A percentile compares a stretch with the other conserved stretches of the same genome.
Conservation (phyloP, 92 coral and sea anemone genomes). For the Palythoa grandis region DNA sequence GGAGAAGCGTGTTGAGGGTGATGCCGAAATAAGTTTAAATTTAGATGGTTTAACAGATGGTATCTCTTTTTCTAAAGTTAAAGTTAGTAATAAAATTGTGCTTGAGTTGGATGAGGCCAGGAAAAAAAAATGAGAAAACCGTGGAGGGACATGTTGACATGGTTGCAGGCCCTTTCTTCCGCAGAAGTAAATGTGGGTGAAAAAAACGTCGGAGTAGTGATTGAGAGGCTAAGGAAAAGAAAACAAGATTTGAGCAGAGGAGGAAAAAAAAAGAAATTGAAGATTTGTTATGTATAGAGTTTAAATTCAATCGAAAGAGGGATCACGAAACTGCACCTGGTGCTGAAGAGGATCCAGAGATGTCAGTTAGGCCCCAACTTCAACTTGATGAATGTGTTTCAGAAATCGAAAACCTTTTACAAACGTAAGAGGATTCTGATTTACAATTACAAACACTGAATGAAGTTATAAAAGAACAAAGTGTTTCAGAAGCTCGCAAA, state of each 20-base stretch:
- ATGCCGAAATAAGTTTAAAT: constrained; percentile 5
- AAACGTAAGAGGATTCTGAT: constrained; percentile 8
- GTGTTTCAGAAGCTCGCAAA: neutral
- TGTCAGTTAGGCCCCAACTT: neutral
- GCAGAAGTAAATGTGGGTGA: constrained; percentile 27
- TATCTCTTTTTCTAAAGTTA: neutral
- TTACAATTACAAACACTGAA: neutral
- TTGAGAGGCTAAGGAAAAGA: constrained; percentile 26
- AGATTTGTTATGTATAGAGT: neutral
- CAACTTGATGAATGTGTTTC: constrained; percentile 17
- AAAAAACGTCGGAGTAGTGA: neutral
- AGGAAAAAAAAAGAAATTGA: constrained; percentile 12
- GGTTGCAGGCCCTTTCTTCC: constrained; percentile 20
- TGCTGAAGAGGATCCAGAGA: constrained; percentile 16
- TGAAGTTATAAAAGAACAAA: constrained; percentile 11
- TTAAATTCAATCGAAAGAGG: constrained; percentile 11
- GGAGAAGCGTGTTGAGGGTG: neutral
- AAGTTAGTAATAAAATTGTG: constrained; percentile 19
- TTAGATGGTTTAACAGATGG: neutral
- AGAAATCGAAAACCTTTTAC: neutral
- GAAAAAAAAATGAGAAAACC: neutral
- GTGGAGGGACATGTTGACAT: constrained; percentile 16
- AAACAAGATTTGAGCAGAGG: constrained; percentile 19
- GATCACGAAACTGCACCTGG: neutral
- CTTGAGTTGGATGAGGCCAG: constrained; percentile 7